Evolutionary conservation across 2,888 invertebrate genomes (phyloP).

Genomic region (Sminthurinus aureus): DNA sequence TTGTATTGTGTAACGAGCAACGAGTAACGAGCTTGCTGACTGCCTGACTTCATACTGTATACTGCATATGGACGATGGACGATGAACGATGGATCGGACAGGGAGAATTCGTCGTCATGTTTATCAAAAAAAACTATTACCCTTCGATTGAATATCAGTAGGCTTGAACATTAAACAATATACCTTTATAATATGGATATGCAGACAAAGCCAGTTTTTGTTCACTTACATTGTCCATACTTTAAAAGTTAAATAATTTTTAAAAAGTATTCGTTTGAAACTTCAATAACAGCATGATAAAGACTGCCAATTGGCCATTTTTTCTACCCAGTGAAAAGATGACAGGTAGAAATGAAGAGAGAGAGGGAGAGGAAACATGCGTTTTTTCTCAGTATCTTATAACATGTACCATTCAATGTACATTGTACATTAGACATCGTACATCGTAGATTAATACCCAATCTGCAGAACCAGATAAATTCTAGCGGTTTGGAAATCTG

Average conservation of each 20-base stretch:
- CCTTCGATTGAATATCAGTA: no score
- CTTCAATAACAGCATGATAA: neutral
- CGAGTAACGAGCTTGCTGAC: no score
- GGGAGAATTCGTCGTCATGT: neutral
- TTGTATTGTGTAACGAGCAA: no score
- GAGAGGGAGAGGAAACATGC: neutral
- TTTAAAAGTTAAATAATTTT: conserved; percentile 22
- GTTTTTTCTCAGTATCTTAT: neutral
- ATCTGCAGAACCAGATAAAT: neutral
- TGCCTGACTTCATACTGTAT: no score
- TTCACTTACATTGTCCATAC: neutral
- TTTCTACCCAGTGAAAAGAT: neutral
- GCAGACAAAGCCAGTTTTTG: no score
- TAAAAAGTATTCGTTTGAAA: neutral
- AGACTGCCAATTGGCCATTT: neutral
- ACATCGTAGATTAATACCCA: neutral
- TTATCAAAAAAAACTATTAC: neutral
- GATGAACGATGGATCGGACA: neutral
- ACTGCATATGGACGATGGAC: no score
- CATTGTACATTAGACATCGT: no score
- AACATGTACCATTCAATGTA: no score
- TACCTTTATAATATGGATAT: no score
- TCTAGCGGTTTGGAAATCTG: conserved; percentile 14
- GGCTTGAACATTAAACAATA: no score
- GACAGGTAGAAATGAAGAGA: neutral